Evolutionary conservation across 2,797 vertebrate genomes (phyloP).

Genomic region (Podargus strigoides): DNA sequence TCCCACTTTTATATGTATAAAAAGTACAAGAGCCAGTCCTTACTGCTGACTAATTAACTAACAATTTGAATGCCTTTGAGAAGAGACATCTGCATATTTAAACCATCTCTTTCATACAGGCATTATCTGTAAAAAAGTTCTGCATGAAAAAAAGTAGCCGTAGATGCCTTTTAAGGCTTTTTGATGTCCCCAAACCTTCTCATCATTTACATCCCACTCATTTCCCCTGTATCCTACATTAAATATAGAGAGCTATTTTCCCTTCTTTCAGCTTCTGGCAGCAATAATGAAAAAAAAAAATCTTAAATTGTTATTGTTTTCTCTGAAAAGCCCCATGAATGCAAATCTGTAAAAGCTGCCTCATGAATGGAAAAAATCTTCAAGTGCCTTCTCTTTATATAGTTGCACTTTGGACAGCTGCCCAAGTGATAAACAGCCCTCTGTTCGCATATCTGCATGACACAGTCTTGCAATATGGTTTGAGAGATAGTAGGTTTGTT

Average conservation of each 20-base stretch:
- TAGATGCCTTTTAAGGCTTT: conserved; percentile 46
- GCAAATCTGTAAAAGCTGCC: conserved; percentile 47
- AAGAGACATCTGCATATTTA: conserved; percentile 51
- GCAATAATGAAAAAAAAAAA: conserved; percentile 34
- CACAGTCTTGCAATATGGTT: conserved; percentile 50
- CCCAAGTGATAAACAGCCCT: conserved; percentile 58
- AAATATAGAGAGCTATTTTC: conserved; percentile 23
- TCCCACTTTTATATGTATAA: conserved; percentile 2
- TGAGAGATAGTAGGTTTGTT: conserved; percentile 57
- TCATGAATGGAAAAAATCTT: conserved; percentile 52
- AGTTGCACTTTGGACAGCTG: conserved; percentile 50
- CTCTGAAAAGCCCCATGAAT: conserved; percentile 51
- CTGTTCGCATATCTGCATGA: conserved; percentile 14
- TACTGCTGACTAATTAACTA: conserved; percentile 44
- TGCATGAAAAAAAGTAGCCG: conserved; percentile 36
- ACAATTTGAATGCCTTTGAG: conserved; percentile 44
- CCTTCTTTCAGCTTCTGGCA: conserved; percentile 44
- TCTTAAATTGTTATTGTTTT: conserved; percentile 63
- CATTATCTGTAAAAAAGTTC: conserved; percentile 48
- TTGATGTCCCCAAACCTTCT: conserved; percentile 11
- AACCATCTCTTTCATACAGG: conserved; percentile 8
- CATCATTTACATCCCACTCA: conserved; percentile 28
- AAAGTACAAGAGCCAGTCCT: conserved; percentile 20
- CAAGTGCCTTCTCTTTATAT: conserved; percentile 37
- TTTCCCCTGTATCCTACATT: conserved; percentile 33